These are phyloP conservation scores for Smutsia temminckii DNA, from an alignment of 2,797 vertebrate species.

Conservation along the genomic window DNA sequence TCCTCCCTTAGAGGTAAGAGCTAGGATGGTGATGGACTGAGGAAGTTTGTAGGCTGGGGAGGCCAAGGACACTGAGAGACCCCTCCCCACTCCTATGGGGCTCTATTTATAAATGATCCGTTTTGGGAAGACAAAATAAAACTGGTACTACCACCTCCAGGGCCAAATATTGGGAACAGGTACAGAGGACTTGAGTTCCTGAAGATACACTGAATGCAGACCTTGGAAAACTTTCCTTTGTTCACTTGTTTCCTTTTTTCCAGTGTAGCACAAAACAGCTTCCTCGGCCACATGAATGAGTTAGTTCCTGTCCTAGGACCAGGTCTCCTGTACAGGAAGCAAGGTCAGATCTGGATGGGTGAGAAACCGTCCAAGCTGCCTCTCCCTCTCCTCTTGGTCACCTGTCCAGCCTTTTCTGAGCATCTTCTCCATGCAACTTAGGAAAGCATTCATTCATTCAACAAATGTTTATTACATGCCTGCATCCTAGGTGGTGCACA, in stretches of 20 bases:
- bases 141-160: neutral
- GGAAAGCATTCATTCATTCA: neutral
- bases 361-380: neutral
- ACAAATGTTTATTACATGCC: no score
- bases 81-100: neutral
- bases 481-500: neutral
- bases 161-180: neutral
- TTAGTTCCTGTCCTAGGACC: neutral
- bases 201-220: neutral
- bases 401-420: neutral
- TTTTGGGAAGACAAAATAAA: neutral
- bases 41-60: neutral
- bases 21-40: neutral
- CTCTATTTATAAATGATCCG: neutral
- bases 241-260: neutral
- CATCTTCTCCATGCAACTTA: neutral
- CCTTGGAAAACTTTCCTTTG: neutral
- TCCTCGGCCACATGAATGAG: neutral
- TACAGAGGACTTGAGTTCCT: neutral
- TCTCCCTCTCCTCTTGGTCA: fast-evolving
- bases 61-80: neutral
- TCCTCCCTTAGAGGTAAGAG: neutral
- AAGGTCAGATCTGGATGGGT: neutral
- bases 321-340: neutral
- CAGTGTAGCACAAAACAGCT: neutral